Conservation (phyloP, 2,888 invertebrate genomes). For the Lasioglossum vierecki region DNA sequence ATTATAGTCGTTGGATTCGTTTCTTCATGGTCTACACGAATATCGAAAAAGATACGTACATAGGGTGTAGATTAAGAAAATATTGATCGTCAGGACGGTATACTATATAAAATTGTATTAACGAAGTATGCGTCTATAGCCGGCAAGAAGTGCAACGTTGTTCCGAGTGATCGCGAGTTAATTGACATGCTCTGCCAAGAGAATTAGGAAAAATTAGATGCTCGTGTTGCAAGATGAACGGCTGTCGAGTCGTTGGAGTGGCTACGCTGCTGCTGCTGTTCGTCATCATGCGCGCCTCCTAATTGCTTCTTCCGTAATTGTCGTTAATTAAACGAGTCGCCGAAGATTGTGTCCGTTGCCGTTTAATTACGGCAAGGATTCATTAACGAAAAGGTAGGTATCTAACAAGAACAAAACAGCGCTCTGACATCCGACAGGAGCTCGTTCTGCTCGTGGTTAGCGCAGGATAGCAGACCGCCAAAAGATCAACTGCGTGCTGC, state of each 20-base stretch:
- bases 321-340: constrained; percentile 70
- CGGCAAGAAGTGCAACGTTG: neutral
- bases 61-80: neutral
- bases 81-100: too few species aligned
- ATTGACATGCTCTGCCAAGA: neutral
- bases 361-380: constrained; percentile 73
- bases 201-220: constrained; percentile 9
- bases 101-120: too few species aligned
- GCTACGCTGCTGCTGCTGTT: constrained; percentile 39
- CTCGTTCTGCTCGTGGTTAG: constrained; percentile 35
- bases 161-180: neutral
- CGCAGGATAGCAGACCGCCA: constrained; percentile 4
- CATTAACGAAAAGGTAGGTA: constrained; percentile 68
- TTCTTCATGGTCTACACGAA: neutral
- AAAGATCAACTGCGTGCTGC: constrained; percentile 17
- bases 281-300: constrained; percentile 63
- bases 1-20: neutral
- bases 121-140: too few species aligned
- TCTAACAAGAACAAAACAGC: constrained; percentile 67
- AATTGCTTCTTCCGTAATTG: constrained; percentile 70
- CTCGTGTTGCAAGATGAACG: constrained; percentile 29
- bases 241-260: constrained; percentile 24
- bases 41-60: neutral
- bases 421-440: constrained; percentile 25
- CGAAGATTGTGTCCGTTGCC: constrained; percentile 66